Conservation (phyloP, 2,888 invertebrate species). For the Trilocha varians region DNA sequence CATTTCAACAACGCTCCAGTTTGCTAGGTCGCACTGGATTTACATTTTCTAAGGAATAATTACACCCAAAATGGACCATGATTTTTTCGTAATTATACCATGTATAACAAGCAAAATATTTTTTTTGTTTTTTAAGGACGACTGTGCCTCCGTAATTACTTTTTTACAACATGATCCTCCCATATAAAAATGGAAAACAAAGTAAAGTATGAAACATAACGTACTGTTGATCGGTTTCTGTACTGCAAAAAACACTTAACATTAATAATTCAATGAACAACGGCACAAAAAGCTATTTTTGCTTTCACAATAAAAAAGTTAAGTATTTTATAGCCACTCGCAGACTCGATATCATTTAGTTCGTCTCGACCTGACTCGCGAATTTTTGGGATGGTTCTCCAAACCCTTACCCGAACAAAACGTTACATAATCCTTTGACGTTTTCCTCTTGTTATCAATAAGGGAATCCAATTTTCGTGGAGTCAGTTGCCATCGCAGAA, state of each 20-base stretch:
- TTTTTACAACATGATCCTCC: no score
- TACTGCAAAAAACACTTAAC: background rate
- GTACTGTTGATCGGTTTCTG: background rate
- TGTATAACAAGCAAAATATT: no score
- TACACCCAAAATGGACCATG: no score
- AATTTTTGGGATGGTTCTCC: constrained; percentile 5
- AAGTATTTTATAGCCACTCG: background rate
- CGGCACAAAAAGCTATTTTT: background rate
- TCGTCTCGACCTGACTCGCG: constrained; percentile 3
- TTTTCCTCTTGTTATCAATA: constrained; percentile 39
- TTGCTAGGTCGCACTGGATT: constrained; percentile 5
- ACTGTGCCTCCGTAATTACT: no score
- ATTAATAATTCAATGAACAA: background rate
- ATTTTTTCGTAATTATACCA: no score
- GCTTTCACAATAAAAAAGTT: background rate
- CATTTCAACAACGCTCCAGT: constrained; percentile 30
- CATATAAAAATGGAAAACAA: background rate
- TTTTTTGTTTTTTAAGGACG: no score
- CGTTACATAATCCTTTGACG: constrained; percentile 24
- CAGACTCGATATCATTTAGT: background rate
- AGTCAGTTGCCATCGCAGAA: constrained; percentile 28
- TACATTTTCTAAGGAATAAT: background rate
- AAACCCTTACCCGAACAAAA: constrained; percentile 13
- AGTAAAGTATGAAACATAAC: background rate
- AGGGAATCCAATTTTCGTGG: constrained; percentile 48